Conservation (phyloP, 2,888 invertebrate genomes). For the Agriopis aurantiaria region DNA sequence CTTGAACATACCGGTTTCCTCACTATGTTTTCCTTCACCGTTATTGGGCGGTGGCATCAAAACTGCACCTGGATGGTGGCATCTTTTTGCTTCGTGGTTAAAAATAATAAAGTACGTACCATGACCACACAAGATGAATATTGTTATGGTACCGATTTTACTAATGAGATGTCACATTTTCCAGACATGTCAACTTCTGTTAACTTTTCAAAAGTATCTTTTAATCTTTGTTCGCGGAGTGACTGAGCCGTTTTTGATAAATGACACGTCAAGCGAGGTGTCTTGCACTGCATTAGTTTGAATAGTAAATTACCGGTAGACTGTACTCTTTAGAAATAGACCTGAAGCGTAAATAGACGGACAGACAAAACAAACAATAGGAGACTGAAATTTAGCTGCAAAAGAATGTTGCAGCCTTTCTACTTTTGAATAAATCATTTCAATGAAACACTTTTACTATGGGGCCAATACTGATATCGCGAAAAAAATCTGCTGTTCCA, state of each 20-base stretch:
- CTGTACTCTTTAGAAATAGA: slow-evolving; percentile 29
- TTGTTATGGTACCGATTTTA: slow-evolving; percentile 14
- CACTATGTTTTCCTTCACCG: too few relatives aligned
- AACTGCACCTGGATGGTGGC: too few relatives aligned
- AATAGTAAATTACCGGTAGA: slow-evolving; percentile 33
- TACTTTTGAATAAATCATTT: neutral
- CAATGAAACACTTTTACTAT: too few relatives aligned
- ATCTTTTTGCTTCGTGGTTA: too few relatives aligned
- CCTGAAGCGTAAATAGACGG: slow-evolving; percentile 18
- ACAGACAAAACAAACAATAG: slow-evolving; percentile 33
- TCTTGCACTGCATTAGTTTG: slow-evolving; percentile 32
- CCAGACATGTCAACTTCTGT: slow-evolving; percentile 22
- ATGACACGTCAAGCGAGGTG: slow-evolving; percentile 40
- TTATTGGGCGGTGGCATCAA: too few relatives aligned
- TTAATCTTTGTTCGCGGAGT: slow-evolving; percentile 18
- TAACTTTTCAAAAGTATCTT: slow-evolving; percentile 14
- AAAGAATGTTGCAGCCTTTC: slow-evolving; percentile 8
- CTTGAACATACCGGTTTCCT: too few relatives aligned
- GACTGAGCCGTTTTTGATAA: slow-evolving; percentile 40
- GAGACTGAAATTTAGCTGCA: neutral
- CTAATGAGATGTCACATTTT: slow-evolving; percentile 17
- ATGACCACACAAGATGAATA: slow-evolving; percentile 4
- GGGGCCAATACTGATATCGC: too few relatives aligned
- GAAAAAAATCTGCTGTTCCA: too few relatives aligned
- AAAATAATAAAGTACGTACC: too few relatives aligned